Evolutionary conservation across 2,797 vertebrate genomes (phyloP).

Genomic region (Acomys russatus): DNA sequence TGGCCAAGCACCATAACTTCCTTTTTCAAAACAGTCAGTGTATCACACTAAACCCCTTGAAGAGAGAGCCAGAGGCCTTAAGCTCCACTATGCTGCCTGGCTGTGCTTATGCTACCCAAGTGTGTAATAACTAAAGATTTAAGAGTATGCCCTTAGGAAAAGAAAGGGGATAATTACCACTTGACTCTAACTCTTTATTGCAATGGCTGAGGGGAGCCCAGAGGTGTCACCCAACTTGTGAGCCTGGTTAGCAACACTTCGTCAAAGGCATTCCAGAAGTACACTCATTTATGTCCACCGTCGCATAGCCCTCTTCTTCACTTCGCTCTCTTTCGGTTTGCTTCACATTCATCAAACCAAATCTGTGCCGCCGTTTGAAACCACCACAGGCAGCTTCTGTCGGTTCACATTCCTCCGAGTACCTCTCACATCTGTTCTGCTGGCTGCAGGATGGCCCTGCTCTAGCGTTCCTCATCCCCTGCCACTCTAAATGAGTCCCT

Average conservation of each 20-base stretch:
- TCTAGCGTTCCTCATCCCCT: conserved; percentile 80
- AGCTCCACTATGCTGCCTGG: conserved; percentile 15
- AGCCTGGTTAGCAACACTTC: conserved; percentile 34
- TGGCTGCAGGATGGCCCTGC: conserved; percentile 74
- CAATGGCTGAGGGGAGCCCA: conserved; percentile 11
- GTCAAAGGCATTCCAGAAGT: conserved; percentile 62
- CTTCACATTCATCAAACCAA: conserved; percentile 81
- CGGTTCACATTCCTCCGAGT: conserved; percentile 86
- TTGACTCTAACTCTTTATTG: conserved; percentile 75
- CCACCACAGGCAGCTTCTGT: conserved; percentile 81
- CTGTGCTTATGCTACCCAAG: conserved; percentile 46
- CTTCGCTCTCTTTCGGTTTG: conserved; percentile 34
- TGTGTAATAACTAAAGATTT: conserved; percentile 75
- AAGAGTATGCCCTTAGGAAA: conserved; percentile 54
- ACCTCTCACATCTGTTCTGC: conserved; percentile 82
- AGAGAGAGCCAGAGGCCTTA: conserved; percentile 42
- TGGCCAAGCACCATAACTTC: background rate
- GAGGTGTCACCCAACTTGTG: conserved; percentile 24
- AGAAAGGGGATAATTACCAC: conserved; percentile 63
- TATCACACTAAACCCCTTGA: conserved; percentile 43
- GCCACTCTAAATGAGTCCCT: conserved; percentile 82
- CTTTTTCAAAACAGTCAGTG: conserved; percentile 35
- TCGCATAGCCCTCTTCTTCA: conserved; percentile 72
- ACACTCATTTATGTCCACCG: conserved; percentile 38
- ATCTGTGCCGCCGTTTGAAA: conserved; percentile 81